A percentile compares a stretch with the other conserved stretches of the same genome.
phyloP scores from a whole-genome alignment of 2,797 vertebrate species.

The Menidia menidia region DNA sequence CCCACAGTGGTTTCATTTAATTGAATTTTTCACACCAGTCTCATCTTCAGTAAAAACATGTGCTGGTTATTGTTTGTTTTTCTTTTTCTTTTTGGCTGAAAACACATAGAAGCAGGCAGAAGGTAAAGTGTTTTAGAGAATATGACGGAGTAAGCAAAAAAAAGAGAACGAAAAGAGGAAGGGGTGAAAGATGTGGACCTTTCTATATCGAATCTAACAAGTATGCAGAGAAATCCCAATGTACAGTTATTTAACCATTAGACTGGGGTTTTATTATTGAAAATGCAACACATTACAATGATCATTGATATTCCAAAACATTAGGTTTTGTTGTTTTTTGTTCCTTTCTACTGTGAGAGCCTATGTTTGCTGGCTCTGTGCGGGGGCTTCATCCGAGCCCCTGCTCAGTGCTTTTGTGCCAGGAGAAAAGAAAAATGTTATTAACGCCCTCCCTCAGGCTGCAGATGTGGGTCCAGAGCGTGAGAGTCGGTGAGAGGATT shows the following conservation, averaged over 20 bases:
- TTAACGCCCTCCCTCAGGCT: background rate
- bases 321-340: background rate
- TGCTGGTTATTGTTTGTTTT: no score
- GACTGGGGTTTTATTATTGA: background rate
- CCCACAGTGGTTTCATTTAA: no score
- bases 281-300: no score
- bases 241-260: background rate
- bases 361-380: background rate
- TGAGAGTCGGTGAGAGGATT: background rate
- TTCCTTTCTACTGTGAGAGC: background rate
- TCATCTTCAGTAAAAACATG: no score
- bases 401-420: background rate
- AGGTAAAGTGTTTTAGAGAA: background rate
- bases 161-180: no score
- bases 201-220: no score
- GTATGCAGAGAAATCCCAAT: background rate
- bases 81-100: background rate
- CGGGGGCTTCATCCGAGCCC: background rate
- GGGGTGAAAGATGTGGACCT: no score
- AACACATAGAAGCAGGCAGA: background rate
- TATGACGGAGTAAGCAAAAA: background rate
- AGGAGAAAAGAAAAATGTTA: background rate
- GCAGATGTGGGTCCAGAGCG: background rate
- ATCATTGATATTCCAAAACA: no score
- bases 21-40: no score